Percentiles rank a stretch among this genome's conserved stretches.
These are phyloP conservation scores for Drosophila leontia DNA, from an alignment of 1,140 invertebrate genomes.

Conservation along the genomic window DNA sequence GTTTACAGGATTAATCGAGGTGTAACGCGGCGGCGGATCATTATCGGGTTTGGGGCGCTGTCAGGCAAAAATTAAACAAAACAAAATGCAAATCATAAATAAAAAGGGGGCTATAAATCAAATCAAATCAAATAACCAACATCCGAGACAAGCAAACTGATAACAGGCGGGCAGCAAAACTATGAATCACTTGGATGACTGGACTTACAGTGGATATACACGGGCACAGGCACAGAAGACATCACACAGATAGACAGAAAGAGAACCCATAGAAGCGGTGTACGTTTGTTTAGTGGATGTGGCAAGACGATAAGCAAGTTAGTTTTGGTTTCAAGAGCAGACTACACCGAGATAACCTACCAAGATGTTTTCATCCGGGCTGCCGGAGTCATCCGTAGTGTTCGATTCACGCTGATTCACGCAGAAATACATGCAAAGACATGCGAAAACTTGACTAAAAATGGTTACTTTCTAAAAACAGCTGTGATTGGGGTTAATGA, in stretches of 20 bases:
- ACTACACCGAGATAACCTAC: constrained; percentile 78
- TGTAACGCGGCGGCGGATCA: constrained; percentile 83
- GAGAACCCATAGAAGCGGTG: constrained; percentile 15
- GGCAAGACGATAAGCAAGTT: constrained; percentile 64
- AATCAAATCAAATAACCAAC: constrained; percentile 19
- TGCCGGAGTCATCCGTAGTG: constrained; percentile 82
- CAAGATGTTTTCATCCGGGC: constrained; percentile 87
- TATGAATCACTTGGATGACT: constrained; percentile 59
- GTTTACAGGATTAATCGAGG: constrained; percentile 82
- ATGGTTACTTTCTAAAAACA: not conserved
- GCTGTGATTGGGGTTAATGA: not conserved
- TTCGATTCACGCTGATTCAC: constrained; percentile 47
- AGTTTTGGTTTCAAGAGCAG: constrained; percentile 40
- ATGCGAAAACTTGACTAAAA: constrained; percentile 45
- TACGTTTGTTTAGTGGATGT: constrained; percentile 42
- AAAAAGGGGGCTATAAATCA: constrained; percentile 26
- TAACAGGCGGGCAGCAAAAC: constrained; percentile 20
- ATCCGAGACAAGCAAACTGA: constrained; percentile 29
- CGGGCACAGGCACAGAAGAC: constrained; percentile 13
- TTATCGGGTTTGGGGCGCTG: constrained; percentile 75
- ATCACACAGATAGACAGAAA: constrained; percentile 36
- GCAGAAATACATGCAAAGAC: constrained; percentile 54
- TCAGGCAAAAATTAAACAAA: constrained; percentile 62
- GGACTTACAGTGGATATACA: constrained; percentile 52
- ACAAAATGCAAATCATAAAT: constrained; percentile 51